Percentiles rank a stretch among this genome's conserved stretches.
Evolutionary conservation across 2,888 invertebrate genomes (phyloP).

Genomic region (Torymus aiolomorphi): DNA sequence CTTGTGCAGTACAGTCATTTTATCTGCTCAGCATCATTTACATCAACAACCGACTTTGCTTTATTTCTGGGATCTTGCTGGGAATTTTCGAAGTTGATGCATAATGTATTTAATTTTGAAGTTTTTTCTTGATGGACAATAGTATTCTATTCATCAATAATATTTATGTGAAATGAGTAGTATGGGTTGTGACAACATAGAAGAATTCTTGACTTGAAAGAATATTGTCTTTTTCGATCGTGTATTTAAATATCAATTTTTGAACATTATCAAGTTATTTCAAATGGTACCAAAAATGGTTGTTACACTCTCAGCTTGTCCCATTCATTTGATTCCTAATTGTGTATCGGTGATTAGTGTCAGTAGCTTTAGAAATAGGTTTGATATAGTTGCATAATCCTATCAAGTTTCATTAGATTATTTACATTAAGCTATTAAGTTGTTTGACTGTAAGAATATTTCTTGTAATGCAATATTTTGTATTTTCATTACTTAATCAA

Average conservation of each 20-base stretch:
- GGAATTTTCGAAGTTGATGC: slow-evolving; percentile 23
- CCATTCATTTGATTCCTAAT: slow-evolving; percentile 37
- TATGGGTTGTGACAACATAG: slow-evolving; percentile 16
- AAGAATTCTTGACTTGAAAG: slow-evolving; percentile 6
- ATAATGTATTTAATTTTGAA: slow-evolving; percentile 42
- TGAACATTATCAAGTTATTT: slow-evolving; percentile 13
- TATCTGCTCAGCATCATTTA: slow-evolving; percentile 47
- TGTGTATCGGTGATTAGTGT: slow-evolving; percentile 21
- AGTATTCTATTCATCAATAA: slow-evolving; percentile 24
- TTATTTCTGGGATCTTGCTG: slow-evolving; percentile 28
- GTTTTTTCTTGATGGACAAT: slow-evolving; percentile 32
- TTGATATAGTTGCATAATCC: slow-evolving; percentile 40
- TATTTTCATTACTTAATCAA: slow-evolving; percentile 1
- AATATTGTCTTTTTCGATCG: slow-evolving; percentile 7
- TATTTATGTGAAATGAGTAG: slow-evolving; percentile 14
- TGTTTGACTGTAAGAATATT: slow-evolving; percentile 23
- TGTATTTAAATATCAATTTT: slow-evolving; percentile 26
- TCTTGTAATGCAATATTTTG: slow-evolving; percentile 39
- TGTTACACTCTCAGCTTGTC: slow-evolving; percentile 32
- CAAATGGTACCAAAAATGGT: slow-evolving; percentile 6
- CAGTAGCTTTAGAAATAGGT: slow-evolving; percentile 37
- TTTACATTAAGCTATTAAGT: slow-evolving; percentile 23
- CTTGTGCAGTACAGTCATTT: slow-evolving; percentile 49
- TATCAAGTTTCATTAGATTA: slow-evolving; percentile 26
- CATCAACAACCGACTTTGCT: slow-evolving; percentile 41